Evolutionary conservation across 2,797 vertebrate genomes (phyloP).

Genomic region (Syndactyla subalaris): DNA sequence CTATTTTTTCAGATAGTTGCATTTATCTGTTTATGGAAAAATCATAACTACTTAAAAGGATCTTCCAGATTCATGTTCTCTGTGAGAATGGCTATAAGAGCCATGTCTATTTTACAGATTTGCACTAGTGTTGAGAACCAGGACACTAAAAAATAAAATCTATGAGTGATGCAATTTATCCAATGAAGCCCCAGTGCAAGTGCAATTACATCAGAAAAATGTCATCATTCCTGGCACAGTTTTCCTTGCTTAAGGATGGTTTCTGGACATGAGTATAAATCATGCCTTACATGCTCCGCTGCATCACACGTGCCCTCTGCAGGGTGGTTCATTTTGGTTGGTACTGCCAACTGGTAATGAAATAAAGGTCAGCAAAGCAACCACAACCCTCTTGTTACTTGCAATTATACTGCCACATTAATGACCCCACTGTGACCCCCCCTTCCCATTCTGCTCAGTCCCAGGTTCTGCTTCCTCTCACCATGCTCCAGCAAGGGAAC

Average conservation of each 20-base stretch:
- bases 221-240: not conserved
- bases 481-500: fast-evolving
- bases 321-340: not conserved
- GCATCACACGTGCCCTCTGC: fast-evolving
- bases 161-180: not conserved
- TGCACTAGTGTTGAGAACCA: not conserved
- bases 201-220: not conserved
- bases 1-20: not conserved
- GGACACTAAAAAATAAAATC: not conserved
- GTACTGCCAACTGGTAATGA: not conserved
- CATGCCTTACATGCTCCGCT: not conserved
- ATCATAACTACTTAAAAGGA: not conserved
- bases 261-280: not conserved
- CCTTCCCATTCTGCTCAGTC: not conserved
- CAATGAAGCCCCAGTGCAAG: not conserved
- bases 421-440: not conserved
- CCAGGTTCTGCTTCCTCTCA: not conserved
- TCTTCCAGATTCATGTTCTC: not conserved
- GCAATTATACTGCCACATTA: not conserved
- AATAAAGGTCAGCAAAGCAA: not conserved
- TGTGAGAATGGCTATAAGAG: not conserved
- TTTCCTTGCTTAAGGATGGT: not conserved
- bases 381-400: not conserved
- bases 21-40: not conserved
- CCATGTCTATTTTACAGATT: not conserved